These are phyloP conservation scores for Drosophila takahashii DNA, from an alignment of 1,140 invertebrate species.

Conservation along the genomic window DNA sequence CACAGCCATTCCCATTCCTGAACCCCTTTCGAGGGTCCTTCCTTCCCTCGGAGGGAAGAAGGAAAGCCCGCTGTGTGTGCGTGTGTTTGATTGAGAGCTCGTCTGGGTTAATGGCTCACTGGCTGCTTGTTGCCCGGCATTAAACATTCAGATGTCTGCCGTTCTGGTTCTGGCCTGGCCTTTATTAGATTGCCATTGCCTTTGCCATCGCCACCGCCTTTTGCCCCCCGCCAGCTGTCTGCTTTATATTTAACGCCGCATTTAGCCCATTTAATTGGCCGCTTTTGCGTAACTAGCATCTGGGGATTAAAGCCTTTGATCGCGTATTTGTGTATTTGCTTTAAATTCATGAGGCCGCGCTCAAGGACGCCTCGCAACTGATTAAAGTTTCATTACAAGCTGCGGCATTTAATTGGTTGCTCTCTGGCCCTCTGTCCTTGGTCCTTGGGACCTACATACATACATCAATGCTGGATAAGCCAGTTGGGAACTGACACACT, in stretches of 20 bases:
- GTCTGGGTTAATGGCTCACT: conserved; percentile 45
- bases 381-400: conserved; percentile 71
- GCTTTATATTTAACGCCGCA: conserved; percentile 71
- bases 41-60: neutral
- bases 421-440: conserved; percentile 18
- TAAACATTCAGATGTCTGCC: conserved; percentile 69
- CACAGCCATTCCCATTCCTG: neutral
- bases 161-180: conserved; percentile 52
- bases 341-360: conserved; percentile 62
- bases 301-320: conserved; percentile 77
- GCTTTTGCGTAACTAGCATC: conserved; percentile 71
- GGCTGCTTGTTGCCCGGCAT: conserved; percentile 60
- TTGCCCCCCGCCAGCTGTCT: conserved; percentile 16
- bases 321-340: conserved; percentile 73
- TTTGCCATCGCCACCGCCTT: neutral
- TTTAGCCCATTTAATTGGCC: conserved; percentile 77
- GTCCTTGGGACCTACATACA: conserved; percentile 28
- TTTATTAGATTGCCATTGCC: conserved; percentile 65
- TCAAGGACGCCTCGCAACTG: conserved; percentile 59
- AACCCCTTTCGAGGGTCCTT: conserved; percentile 19
- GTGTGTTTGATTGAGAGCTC: conserved; percentile 70
- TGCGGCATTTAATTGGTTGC: conserved; percentile 61
- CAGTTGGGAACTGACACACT: conserved; percentile 58
- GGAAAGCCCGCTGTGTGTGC: conserved; percentile 45
- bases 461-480: conserved; percentile 72